These are phyloP conservation scores for Monoplex corrugatus DNA, from an alignment of 2,888 invertebrate genomes.

Conservation along the genomic window DNA sequence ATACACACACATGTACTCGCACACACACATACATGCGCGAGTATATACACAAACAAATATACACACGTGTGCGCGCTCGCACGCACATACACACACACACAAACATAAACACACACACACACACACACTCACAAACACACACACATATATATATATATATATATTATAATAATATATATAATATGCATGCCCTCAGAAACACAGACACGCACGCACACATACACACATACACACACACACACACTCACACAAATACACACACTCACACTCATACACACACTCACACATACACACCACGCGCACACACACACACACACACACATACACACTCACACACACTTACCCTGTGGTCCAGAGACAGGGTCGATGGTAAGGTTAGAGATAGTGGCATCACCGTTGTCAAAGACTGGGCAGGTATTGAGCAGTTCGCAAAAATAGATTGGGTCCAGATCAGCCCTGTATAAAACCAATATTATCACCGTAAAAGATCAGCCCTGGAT, in stretches of 20 bases:
- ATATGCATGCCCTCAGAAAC: no score
- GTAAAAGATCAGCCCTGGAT: not conserved
- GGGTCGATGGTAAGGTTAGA: conserved; percentile 65
- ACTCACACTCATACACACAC: not conserved
- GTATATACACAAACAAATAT: no score
- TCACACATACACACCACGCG: not conserved
- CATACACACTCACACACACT: not conserved
- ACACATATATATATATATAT: no score
- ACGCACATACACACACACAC: no score
- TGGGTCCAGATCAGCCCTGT: conserved; percentile 74
- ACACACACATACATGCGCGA: no score
- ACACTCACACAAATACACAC: not conserved
- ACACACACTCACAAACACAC: no score
- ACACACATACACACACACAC: not conserved
- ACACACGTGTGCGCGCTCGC: no score
- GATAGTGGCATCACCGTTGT: conserved; percentile 74
- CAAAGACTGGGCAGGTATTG: conserved; percentile 69
- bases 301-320: not conserved
- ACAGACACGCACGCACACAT: no score
- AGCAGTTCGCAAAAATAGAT: conserved; percentile 75
- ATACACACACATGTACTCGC: no score
- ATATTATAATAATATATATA: no score
- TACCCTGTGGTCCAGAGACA: conserved; percentile 71
- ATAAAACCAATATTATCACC: not conserved
- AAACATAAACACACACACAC: no score